phyloP scores from a whole-genome alignment of 2,797 vertebrate genomes.

The Esox masquinongy region DNA sequence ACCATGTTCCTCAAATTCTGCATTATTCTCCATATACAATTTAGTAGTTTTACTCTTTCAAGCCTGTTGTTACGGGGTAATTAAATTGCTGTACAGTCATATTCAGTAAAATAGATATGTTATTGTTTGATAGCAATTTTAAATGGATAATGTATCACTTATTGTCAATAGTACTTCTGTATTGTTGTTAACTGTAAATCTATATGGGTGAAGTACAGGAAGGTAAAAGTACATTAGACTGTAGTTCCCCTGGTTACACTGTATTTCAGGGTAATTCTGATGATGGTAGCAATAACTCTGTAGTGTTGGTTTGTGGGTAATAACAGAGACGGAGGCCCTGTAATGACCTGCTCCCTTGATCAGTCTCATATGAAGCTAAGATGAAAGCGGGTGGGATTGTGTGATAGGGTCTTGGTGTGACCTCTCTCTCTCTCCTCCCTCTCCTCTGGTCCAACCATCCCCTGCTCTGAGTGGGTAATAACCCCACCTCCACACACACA shows the following conservation, averaged over 20 bases:
- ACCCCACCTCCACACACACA: slow-evolving; percentile 42
- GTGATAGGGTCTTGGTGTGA: slow-evolving; percentile 61
- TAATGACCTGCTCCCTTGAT: slow-evolving; percentile 75
- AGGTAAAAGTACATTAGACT: slow-evolving; percentile 52
- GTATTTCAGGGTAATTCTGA: slow-evolving; percentile 59
- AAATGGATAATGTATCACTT: background rate
- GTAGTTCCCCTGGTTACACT: slow-evolving; percentile 29
- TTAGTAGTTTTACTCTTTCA: background rate
- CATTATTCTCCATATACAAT: background rate
- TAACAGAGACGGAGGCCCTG: slow-evolving; percentile 63
- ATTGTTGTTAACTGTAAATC: slow-evolving; percentile 30
- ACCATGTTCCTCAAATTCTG: background rate
- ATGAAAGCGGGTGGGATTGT: slow-evolving; percentile 74
- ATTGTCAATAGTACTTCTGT: slow-evolving; percentile 21
- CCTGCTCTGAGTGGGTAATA: slow-evolving; percentile 46
- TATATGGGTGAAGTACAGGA: slow-evolving; percentile 41
- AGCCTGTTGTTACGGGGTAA: slow-evolving; percentile 12
- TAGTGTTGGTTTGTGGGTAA: slow-evolving; percentile 58
- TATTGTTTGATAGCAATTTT: background rate
- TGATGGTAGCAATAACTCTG: slow-evolving; percentile 68
- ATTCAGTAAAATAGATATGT: background rate
- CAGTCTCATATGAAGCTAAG: slow-evolving; percentile 65
- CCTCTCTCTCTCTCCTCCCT: slow-evolving; percentile 60
- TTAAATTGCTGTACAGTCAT: slow-evolving; percentile 12
- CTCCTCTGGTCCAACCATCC: slow-evolving; percentile 34